These are phyloP conservation scores for Pithys albifrons DNA, from an alignment of 2,113 vertebrate genomes.

Conservation along the genomic window DNA sequence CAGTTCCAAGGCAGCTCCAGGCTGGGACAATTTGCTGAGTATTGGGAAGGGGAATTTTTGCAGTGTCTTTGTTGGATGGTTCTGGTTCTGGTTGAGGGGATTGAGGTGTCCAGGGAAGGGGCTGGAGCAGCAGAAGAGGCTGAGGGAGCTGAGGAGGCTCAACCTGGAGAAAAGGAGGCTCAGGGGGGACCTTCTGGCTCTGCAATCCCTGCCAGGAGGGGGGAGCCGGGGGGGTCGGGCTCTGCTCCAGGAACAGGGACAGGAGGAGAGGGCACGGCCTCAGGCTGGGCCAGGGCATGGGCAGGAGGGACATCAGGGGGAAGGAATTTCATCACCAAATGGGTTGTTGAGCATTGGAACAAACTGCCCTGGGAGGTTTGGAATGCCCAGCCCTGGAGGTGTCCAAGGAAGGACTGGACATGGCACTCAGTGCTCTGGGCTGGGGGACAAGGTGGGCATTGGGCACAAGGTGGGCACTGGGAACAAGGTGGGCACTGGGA, in stretches of 20 bases:
- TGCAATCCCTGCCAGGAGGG: neutral
- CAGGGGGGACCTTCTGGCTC: neutral
- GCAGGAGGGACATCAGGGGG: rapidly evolving
- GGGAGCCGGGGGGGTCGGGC: neutral
- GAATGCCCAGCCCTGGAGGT: neutral
- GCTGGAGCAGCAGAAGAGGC: neutral
- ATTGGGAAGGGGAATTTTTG: neutral
- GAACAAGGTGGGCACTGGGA: too few species aligned
- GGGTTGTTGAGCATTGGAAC: rapidly evolving
- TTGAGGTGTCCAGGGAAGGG: neutral
- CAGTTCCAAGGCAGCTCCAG: neutral
- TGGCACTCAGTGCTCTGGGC: neutral
- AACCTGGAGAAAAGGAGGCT: neutral
- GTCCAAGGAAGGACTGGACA: rapidly evolving
- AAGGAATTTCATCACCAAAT: neutral
- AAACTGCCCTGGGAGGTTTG: neutral
- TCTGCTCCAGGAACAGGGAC: neutral
- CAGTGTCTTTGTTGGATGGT: neutral
- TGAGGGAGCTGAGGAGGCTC: neutral
- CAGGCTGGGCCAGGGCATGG: neutral
- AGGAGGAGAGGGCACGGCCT: neutral
- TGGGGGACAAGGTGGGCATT: neutral
- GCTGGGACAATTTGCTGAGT: neutral
- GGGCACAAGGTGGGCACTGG: too few species aligned
- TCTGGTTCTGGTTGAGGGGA: neutral